A percentile compares a stretch with the other conserved stretches of the same genome.
phyloP scores from a whole-genome alignment of 2,113 vertebrate species.

The Brevimyrus niger region DNA sequence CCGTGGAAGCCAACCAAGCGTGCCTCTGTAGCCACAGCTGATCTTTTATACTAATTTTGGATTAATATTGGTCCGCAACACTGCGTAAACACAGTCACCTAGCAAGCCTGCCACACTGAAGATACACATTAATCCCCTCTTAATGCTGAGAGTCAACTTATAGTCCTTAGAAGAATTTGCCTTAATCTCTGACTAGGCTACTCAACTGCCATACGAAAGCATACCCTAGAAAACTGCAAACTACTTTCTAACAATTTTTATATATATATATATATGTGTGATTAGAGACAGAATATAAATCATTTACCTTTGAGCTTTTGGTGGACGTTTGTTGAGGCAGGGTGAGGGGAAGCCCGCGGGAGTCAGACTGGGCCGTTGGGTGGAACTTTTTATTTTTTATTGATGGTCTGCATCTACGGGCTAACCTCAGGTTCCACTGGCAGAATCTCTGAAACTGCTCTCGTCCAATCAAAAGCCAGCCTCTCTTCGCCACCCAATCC shows the following conservation, averaged over 20 bases:
- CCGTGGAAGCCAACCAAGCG: slow-evolving; percentile 75
- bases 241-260: slow-evolving; percentile 38
- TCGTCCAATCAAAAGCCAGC: slow-evolving; percentile 22
- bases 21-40: slow-evolving; percentile 80
- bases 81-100: slow-evolving; percentile 88
- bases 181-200: slow-evolving; percentile 98
- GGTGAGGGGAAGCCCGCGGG: neutral
- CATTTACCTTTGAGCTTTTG: slow-evolving; percentile 1
- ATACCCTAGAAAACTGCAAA: slow-evolving; percentile 74
- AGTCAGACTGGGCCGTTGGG: neutral
- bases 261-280: neutral
- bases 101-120: slow-evolving; percentile 84
- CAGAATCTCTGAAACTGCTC: slow-evolving; percentile 25
- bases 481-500: slow-evolving; percentile 18
- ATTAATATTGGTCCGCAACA: slow-evolving; percentile 95
- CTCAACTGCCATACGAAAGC: slow-evolving; percentile 83
- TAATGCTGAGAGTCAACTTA: slow-evolving; percentile 99
- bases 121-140: slow-evolving; percentile 98
- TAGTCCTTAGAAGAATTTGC: slow-evolving; percentile 98
- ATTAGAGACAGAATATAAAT: neutral
- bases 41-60: slow-evolving; percentile 99
- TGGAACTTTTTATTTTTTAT: slow-evolving; percentile 26
- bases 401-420: neutral
- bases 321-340: neutral
- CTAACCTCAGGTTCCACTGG: neutral